These are phyloP conservation scores for Perca schrenkii DNA, from an alignment of 2,113 vertebrate species.

Conservation along the genomic window DNA sequence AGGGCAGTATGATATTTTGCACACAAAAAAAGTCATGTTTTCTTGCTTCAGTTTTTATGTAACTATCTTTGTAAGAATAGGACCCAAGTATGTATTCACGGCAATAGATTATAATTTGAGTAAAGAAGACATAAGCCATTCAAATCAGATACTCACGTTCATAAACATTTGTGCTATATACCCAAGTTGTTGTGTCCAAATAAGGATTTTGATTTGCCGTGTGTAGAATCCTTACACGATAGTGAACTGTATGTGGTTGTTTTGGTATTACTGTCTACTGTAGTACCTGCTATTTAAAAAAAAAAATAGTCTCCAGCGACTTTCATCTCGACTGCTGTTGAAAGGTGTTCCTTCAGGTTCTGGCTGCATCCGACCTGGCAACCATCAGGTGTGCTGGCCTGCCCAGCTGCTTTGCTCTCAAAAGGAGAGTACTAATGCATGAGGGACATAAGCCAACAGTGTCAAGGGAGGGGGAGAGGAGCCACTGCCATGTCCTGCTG, in stretches of 20 bases:
- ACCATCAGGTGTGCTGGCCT: constrained; percentile 66
- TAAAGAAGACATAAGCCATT: neutral
- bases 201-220: neutral
- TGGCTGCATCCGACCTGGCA: constrained; percentile 59
- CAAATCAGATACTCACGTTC: neutral
- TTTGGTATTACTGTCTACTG: constrained; percentile 12
- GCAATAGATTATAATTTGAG: neutral
- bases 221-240: constrained; percentile 1
- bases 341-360: constrained; percentile 57
- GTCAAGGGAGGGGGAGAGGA: constrained; percentile 54
- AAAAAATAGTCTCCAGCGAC: constrained; percentile 29
- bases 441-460: constrained; percentile 54
- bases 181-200: neutral
- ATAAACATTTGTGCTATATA: neutral
- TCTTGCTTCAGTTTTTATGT: neutral
- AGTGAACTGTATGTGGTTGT: neutral
- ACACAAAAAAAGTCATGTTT: neutral
- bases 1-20: constrained; percentile 16
- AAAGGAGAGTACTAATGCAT: constrained; percentile 55
- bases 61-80: neutral
- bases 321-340: constrained; percentile 39
- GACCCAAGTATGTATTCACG: neutral
- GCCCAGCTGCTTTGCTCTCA: constrained; percentile 49
- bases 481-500: constrained; percentile 64
- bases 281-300: constrained; percentile 10